phyloP scores from a whole-genome alignment of 2,797 vertebrate genomes.

The Hylomyscus alleni region DNA sequence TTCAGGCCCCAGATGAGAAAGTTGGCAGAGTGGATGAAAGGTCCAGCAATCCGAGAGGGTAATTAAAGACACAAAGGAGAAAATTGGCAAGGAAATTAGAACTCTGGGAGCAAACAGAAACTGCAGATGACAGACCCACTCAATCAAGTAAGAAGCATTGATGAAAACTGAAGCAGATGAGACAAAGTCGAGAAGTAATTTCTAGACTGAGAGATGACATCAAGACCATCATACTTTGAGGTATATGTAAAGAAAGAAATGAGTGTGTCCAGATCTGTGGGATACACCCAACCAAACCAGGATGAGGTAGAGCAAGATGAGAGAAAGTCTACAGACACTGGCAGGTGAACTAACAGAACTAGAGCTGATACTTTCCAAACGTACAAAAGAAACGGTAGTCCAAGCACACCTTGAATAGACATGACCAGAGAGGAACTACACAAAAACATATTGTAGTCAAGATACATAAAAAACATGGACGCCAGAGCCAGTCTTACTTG shows the following conservation, averaged over 20 bases:
- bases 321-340: neutral
- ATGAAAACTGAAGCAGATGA: neutral
- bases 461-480: neutral
- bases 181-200: no score
- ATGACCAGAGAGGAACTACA: neutral
- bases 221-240: no score
- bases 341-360: neutral
- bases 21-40: neutral
- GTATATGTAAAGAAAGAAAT: neutral
- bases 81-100: neutral
- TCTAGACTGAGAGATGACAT: neutral
- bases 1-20: neutral
- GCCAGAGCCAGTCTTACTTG: no score
- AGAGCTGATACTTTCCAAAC: neutral
- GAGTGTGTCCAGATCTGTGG: neutral
- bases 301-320: neutral
- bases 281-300: no score
- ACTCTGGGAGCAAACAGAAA: neutral
- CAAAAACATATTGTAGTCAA: neutral
- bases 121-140: neutral
- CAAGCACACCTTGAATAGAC: neutral
- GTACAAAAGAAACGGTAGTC: neutral
- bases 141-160: neutral
- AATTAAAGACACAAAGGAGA: neutral
- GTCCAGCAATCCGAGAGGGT: neutral